phyloP scores from a whole-genome alignment of 2,113 vertebrate species.

The Ammodramus savannarum region DNA sequence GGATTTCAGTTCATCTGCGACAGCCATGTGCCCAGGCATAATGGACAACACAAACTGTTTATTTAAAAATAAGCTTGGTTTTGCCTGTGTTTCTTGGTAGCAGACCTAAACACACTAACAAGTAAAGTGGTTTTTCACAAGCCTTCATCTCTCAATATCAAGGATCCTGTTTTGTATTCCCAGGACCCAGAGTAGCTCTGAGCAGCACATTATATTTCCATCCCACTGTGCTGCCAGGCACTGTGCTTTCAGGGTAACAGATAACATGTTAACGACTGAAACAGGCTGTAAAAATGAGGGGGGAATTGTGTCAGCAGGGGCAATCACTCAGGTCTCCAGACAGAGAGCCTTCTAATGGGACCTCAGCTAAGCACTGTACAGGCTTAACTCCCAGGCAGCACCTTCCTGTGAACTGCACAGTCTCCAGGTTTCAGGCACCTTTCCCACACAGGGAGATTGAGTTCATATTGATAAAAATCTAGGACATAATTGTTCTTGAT shows the following conservation, averaged over 20 bases:
- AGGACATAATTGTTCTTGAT: neutral
- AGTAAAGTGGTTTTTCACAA: conserved; percentile 4
- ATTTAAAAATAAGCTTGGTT: conserved; percentile 15
- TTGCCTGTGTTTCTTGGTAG: neutral
- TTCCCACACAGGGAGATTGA: neutral
- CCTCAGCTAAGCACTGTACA: neutral
- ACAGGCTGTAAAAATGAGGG: neutral
- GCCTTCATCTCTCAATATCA: conserved; percentile 15
- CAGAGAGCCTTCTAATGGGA: neutral
- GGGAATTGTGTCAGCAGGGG: neutral
- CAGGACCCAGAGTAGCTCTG: neutral
- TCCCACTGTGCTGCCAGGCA: conserved; percentile 11
- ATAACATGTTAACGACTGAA: neutral
- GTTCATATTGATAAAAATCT: neutral
- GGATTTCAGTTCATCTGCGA: neutral
- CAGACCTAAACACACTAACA: neutral
- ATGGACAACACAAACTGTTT: neutral
- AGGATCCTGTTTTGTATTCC: neutral
- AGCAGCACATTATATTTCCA: conserved; percentile 37
- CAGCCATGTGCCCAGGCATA: neutral
- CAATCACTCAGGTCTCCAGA: neutral
- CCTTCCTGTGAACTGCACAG: neutral
- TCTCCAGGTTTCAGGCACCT: neutral
- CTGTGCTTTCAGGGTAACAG: neutral
- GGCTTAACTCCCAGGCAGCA: neutral